Base-by-base conservation (phyloP, 2,113 vertebrate species). In the Hirundichthys speculiger region DNA sequence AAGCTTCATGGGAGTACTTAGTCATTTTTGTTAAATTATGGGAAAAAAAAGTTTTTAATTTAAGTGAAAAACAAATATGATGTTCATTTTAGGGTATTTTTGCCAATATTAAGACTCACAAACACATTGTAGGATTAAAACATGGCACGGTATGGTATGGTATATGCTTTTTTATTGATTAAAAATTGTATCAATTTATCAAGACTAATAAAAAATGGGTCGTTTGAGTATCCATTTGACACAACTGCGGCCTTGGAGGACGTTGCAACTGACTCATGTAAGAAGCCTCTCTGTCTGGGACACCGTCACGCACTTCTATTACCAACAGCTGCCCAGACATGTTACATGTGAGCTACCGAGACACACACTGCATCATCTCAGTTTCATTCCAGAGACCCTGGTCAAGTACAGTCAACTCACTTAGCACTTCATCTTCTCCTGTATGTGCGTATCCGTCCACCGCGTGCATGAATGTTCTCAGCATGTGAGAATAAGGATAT, bases 91-190 rank as follows among this genome's bases (percentile, higher is more conserved):
- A n/a, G n/a, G n/a, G 7, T 2, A 34, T 34, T 9, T 34, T 34
- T 34, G 30, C 30, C 30, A 34, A 34, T 34, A 3, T 34, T 34
- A 34, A 34, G 30, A 34, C 30, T 10, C 30, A 34, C 5, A 34
- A 34, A 34, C 7, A 34, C 30, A 34, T 6, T 10, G 1, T 34
- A 34, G 4, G 30, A 34, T 34, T 34, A 34, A 34, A 34, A 34
- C 6, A 34, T 6, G 6, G 30, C n/a, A n/a, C n/a, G n/a, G n/a
- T n/a, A n/a, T n/a, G n/a, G n/a, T n/a, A n/a, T n/a, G n/a, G n/a
- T n/a, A n/a, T n/a, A n/a, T n/a, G n/a, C n/a, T n/a, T n/a, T n/a
- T 77, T 65, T 70, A 85, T 84, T 64, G 82, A 73, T 64, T 14
- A 38, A 47, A 47, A 1, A 41, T 50, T 2, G 24, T 2, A 56